Conservation (phyloP, 2,113 vertebrate genomes). For the Salvelinus namaycush region DNA sequence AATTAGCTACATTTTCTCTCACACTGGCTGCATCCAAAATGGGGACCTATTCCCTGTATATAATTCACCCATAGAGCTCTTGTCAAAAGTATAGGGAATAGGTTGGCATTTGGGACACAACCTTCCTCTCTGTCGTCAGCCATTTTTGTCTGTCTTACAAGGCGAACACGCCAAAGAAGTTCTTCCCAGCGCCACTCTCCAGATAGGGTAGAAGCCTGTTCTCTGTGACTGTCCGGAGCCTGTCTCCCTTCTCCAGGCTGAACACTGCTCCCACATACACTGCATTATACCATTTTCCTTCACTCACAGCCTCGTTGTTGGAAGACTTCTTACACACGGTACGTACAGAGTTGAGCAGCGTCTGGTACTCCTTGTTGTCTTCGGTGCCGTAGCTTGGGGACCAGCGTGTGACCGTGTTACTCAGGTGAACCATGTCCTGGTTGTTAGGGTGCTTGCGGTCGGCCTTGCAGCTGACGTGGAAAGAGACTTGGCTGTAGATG, state of each 20-base stretch:
- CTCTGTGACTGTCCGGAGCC: conserved; percentile 47
- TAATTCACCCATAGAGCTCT: no score
- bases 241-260: conserved; percentile 52
- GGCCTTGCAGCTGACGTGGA: conserved; percentile 52
- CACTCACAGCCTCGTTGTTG: neutral
- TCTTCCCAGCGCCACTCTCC: conserved; percentile 47
- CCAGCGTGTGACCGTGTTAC: conserved; percentile 58
- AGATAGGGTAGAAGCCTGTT: conserved; percentile 26
- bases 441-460: neutral
- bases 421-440: conserved; percentile 51
- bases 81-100: neutral
- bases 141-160: conserved; percentile 47
- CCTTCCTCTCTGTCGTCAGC: neutral
- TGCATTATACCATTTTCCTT: conserved; percentile 44
- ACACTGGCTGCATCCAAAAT: no score
- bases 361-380: neutral
- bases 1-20: neutral
- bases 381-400: conserved; percentile 17
- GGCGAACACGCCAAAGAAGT: conserved; percentile 74
- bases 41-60: neutral
- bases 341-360: conserved; percentile 63
- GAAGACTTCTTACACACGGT: conserved; percentile 50
- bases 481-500: conserved; percentile 75
- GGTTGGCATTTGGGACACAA: no score
- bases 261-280: conserved; percentile 75